These are phyloP conservation scores for Champsocephalus gunnari DNA, from an alignment of 2,797 vertebrate genomes.

Conservation along the genomic window DNA sequence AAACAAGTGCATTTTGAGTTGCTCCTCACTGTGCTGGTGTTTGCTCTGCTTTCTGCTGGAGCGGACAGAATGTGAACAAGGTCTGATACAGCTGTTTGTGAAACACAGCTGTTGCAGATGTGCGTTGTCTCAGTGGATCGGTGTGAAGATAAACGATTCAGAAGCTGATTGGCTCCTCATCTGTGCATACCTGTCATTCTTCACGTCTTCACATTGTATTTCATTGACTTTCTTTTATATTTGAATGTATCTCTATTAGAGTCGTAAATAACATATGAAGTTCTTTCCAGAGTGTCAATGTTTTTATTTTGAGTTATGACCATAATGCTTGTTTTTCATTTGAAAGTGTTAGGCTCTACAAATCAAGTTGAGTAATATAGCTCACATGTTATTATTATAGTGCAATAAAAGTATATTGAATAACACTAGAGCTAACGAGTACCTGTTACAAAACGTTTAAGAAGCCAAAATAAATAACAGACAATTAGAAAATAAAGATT, in stretches of 20 bases:
- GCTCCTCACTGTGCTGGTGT: too few species aligned
- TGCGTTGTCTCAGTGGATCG: not conserved
- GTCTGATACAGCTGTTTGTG: too few species aligned
- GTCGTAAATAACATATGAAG: not conserved
- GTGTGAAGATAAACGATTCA: not conserved
- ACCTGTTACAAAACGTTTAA: not conserved
- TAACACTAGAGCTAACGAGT: not conserved
- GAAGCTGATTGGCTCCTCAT: not conserved
- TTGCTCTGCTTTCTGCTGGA: too few species aligned
- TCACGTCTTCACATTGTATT: conserved; percentile 5
- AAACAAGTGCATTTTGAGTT: too few species aligned
- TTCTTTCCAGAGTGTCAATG: not conserved
- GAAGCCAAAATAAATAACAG: not conserved
- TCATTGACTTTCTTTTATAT: conserved; percentile 1
- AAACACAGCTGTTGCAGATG: conserved; percentile 20
- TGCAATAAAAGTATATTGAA: too few species aligned
- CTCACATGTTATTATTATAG: not conserved
- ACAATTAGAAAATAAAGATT: not conserved
- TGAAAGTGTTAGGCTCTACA: not conserved
- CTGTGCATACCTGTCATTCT: not conserved
- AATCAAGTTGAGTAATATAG: not conserved
- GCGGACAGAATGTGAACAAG: too few species aligned
- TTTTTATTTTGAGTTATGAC: not conserved
- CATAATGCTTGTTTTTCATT: not conserved
- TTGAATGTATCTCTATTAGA: not conserved